A percentile compares a stretch with the other conserved stretches of the same genome.
phyloP scores from a whole-genome alignment of 2,113 vertebrate genomes.

The Hyaena hyaena region DNA sequence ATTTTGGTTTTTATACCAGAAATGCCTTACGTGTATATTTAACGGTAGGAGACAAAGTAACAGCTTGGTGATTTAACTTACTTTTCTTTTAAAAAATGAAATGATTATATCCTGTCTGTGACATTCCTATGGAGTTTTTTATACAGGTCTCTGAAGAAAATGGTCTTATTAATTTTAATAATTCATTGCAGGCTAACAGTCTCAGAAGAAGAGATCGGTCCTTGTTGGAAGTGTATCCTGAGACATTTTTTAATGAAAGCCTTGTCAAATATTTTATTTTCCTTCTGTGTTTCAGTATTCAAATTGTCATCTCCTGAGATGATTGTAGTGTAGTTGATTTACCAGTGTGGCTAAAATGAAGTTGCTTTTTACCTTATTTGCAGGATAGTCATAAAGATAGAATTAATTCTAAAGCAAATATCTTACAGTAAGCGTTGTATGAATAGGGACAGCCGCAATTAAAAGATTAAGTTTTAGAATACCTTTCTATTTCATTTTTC shows the following conservation, averaged over 20 bases:
- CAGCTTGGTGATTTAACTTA: constrained; percentile 41
- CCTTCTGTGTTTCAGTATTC: constrained; percentile 37
- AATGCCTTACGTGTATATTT: constrained; percentile 58
- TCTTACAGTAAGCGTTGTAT: not conserved
- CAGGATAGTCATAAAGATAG: not conserved
- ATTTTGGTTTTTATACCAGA: not conserved
- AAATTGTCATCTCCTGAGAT: constrained; percentile 64
- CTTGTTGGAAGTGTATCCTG: constrained; percentile 65
- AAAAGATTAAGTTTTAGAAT: not conserved
- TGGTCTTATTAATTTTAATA: constrained; percentile 72
- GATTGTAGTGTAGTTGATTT: constrained; percentile 60
- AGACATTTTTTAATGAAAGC: constrained; percentile 71
- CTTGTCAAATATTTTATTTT: constrained; percentile 75
- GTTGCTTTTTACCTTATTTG: constrained; percentile 46
- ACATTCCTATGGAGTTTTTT: constrained; percentile 41
- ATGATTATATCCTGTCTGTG: constrained; percentile 53
- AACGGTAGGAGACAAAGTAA: constrained; percentile 43
- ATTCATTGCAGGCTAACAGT: constrained; percentile 67
- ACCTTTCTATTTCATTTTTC: constrained; percentile 10
- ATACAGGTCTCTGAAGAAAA: constrained; percentile 60
- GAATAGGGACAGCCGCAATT: not conserved
- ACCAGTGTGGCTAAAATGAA: constrained; percentile 54
- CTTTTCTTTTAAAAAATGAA: constrained; percentile 49
- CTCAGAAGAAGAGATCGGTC: constrained; percentile 72
- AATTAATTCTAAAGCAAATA: constrained; percentile 48